Evolutionary conservation across 2,113 vertebrate genomes (phyloP), one percentile per base, ranked within the genome.

Genomic region (Catharus minimus): DNA sequence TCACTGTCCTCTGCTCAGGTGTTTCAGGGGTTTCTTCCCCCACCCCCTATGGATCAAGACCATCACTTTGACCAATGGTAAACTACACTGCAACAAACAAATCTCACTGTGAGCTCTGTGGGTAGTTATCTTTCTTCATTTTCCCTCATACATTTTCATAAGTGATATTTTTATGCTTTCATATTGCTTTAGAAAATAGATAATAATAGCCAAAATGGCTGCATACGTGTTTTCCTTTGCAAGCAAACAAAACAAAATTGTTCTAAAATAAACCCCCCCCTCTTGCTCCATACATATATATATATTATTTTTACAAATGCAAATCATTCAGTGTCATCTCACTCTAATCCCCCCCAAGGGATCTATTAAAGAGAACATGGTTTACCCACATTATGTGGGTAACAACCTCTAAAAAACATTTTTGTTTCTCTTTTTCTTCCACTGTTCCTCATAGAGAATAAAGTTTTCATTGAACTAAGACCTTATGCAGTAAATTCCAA

Each of bases 31-130:
- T 27, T 39, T 41, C 19, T 47, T 23, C 8, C 23, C 11, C 8
- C 23, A 30, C 6, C 3, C 24, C 6, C 19, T 17, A 13, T 0
- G 1, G 23, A 41, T 74, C 50, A 65, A 19, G 20, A 33, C 13
- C 43, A 65, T 30, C 33, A 41, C 24, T 65, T 33, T 17, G 36
- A 33, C 19, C 43, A 65, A 5, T 16, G 33, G 30, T 11, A 41
- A 41, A 65, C 13, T 47, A 16, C 10, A 11, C 1, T 41, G 33
- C 20, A 49, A 33, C 10, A 41, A 56, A 49, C 12, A 74, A 49
- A 4, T 30, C 30, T 49, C 8, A 3, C 2, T 0, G 0, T 20
- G 33, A 65, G 15, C 50, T 33, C 50, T 41, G 1, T 41, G 28
- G 28, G 4, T 47, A 24, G 23, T 15, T 55, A 6, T 56, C 15